A percentile compares a stretch with the other conserved stretches of the same genome.
Conservation (phyloP, 2,113 vertebrate genomes). For the Pandion haliaetus region DNA sequence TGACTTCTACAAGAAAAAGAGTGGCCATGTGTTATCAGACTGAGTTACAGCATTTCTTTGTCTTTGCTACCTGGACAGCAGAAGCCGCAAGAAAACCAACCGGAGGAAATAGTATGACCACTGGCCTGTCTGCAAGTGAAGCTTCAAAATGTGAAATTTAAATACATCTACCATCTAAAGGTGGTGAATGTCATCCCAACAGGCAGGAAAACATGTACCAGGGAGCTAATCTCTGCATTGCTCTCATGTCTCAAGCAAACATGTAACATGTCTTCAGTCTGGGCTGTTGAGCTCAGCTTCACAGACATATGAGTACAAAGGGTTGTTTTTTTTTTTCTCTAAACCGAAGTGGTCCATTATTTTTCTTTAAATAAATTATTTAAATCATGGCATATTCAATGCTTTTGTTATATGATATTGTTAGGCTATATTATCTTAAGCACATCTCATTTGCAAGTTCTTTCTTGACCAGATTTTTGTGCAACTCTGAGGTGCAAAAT, state of each 20-base stretch:
- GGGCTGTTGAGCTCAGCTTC: not conserved
- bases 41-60: not conserved
- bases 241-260: not conserved
- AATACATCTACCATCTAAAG: not conserved
- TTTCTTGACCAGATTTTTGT: not conserved
- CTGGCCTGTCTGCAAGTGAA: not conserved
- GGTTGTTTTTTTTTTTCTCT: too few relatives aligned
- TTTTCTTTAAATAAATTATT: not conserved
- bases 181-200: not conserved
- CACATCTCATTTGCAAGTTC: not conserved
- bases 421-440: not conserved
- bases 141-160: not conserved
- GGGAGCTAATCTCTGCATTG: not conserved
- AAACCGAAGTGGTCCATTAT: not conserved
- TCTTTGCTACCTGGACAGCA: not conserved
- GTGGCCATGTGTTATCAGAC: not conserved
- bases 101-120: not conserved
- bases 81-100: not conserved
- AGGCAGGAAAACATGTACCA: not conserved
- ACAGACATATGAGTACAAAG: fast-evolving
- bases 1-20: not conserved
- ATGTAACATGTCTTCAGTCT: fast-evolving
- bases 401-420: not conserved
- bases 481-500: not conserved
- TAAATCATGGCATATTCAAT: not conserved